A percentile compares a stretch with the other conserved stretches of the same genome.
These are phyloP conservation scores for Corvus moneduloides DNA, from an alignment of 2,113 vertebrate genomes.

Conservation along the genomic window DNA sequence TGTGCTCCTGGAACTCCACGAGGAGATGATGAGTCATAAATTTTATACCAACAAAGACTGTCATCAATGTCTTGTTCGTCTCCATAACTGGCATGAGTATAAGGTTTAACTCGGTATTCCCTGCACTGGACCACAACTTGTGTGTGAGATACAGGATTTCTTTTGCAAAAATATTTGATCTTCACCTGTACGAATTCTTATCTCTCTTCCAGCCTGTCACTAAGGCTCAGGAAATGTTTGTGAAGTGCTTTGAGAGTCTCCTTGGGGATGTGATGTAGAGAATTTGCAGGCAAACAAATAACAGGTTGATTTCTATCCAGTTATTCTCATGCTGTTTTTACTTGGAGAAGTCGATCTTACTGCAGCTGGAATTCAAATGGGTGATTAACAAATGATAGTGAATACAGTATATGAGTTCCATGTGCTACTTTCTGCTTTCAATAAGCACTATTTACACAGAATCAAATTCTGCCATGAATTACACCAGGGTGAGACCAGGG, in stretches of 20 bases:
- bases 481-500: not conserved
- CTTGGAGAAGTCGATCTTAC: not conserved
- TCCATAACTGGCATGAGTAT: not conserved
- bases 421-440: not conserved
- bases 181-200: not conserved
- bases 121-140: not conserved
- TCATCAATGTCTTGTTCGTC: not conserved
- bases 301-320: not conserved
- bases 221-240: not conserved
- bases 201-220: not conserved
- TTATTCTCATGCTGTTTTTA: not conserved
- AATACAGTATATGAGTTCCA: not conserved
- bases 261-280: not conserved
- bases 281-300: not conserved
- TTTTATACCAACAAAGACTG: not conserved
- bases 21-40: not conserved
- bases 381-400: not conserved
- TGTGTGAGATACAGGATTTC: not conserved
- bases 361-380: not conserved
- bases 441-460: not conserved
- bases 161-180: not conserved
- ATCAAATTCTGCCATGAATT: not conserved
- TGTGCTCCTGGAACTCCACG: not conserved
- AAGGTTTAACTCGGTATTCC: not conserved
- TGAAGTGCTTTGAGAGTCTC: not conserved